Conservation (phyloP, 2,113 vertebrate genomes). For the Turnix velox region DNA sequence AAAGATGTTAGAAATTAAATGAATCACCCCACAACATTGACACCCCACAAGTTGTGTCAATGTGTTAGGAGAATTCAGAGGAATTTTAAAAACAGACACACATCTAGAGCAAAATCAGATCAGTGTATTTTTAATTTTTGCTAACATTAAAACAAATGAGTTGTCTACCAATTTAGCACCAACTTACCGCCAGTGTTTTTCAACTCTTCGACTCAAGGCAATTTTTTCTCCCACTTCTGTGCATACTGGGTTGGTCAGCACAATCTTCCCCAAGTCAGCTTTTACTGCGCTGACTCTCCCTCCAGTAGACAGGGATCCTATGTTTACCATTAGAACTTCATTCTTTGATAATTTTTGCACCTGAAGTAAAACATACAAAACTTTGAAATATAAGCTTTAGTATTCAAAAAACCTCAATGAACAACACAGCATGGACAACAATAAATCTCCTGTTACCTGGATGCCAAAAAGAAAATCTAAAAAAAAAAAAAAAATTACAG, state of each 20-base stretch:
- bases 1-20: background rate
- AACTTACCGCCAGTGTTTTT: conserved; percentile 98
- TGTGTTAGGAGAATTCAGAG: background rate
- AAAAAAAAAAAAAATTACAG: background rate
- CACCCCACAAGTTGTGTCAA: background rate
- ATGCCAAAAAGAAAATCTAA: background rate
- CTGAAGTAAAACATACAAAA: conserved; percentile 63
- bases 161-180: background rate
- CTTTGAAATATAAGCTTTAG: background rate
- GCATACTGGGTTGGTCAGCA: conserved; percentile 96
- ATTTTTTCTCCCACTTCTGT: conserved; percentile 99
- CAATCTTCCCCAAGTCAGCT: conserved; percentile 96
- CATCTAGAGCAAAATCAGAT: background rate
- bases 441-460: background rate
- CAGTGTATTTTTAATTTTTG: background rate
- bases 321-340: conserved; percentile 99
- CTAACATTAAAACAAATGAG: background rate
- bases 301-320: conserved; percentile 94
- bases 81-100: background rate
- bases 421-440: background rate
- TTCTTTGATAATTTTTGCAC: conserved; percentile 98
- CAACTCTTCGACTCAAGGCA: conserved; percentile 94
- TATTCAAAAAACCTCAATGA: background rate
- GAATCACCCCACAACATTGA: background rate
- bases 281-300: conserved; percentile 97